phyloP scores from a whole-genome alignment of 2,113 vertebrate genomes.

The Salvelinus fontinalis region DNA sequence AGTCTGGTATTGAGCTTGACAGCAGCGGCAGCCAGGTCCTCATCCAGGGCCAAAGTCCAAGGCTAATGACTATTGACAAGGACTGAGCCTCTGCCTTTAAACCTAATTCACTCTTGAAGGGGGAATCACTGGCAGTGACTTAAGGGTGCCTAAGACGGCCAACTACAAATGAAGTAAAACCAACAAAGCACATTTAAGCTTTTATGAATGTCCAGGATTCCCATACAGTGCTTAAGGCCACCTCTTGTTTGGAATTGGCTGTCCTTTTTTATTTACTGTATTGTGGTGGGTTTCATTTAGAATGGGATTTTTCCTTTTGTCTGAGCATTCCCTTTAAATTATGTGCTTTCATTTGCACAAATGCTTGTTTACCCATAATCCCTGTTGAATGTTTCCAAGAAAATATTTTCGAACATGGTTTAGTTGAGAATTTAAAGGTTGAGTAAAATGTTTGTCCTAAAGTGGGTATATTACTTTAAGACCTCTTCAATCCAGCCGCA shows the following conservation, averaged over 20 bases:
- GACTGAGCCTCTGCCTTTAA: slow-evolving; percentile 73
- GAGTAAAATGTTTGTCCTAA: background rate
- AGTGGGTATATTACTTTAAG: slow-evolving; percentile 30
- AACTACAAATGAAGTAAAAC: slow-evolving; percentile 50
- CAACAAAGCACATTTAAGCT: slow-evolving; percentile 47
- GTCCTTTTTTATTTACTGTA: slow-evolving; percentile 13
- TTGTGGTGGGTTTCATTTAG: background rate
- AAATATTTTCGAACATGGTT: slow-evolving; percentile 19
- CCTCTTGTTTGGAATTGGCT: slow-evolving; percentile 11
- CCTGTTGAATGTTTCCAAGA: background rate
- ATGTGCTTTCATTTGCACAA: slow-evolving; percentile 25
- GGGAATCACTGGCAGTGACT: slow-evolving; percentile 51
- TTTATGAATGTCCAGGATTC: slow-evolving; percentile 35
- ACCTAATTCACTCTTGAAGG: slow-evolving; percentile 67
- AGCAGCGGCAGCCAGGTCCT: slow-evolving; percentile 51
- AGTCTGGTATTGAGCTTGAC: slow-evolving; percentile 46
- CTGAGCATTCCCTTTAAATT: slow-evolving; percentile 15
- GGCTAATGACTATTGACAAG: slow-evolving; percentile 72
- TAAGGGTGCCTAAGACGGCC: slow-evolving; percentile 42
- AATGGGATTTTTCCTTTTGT: background rate
- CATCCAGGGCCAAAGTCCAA: slow-evolving; percentile 56
- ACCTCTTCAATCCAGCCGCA: slow-evolving; percentile 47
- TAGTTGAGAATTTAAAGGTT: slow-evolving; percentile 26
- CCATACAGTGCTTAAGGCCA: background rate
- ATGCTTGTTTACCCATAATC: slow-evolving; percentile 10